phyloP scores from a whole-genome alignment of 2,113 vertebrate genomes.

The Epinephelus moara region DNA sequence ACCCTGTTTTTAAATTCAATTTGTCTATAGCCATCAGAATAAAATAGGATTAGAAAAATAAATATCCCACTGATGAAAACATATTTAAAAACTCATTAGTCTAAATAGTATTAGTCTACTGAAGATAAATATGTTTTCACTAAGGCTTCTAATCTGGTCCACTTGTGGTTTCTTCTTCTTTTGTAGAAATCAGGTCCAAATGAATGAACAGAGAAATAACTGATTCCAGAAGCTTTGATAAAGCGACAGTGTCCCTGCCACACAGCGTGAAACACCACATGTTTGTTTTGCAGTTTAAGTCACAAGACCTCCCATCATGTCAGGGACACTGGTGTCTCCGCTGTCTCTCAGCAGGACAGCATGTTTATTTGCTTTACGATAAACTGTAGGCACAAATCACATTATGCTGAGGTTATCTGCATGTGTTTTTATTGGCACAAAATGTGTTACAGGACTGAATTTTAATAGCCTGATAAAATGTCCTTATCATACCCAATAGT shows the following conservation, averaged over 20 bases:
- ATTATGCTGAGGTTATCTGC: neutral
- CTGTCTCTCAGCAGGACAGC: neutral
- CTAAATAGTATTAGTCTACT: neutral
- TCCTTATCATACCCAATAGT: neutral
- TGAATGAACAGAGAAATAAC: neutral
- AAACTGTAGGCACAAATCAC: neutral
- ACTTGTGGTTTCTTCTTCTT: neutral
- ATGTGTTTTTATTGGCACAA: neutral
- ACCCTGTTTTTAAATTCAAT: no score
- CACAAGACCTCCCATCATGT: neutral
- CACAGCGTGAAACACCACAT: neutral
- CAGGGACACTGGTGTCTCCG: neutral
- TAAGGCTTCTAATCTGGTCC: neutral
- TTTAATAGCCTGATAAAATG: constrained; percentile 6
- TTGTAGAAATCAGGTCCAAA: neutral
- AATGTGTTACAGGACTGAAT: neutral
- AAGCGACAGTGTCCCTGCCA: neutral
- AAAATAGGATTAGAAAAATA: no score
- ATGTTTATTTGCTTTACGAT: constrained; percentile 14
- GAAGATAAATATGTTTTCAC: neutral
- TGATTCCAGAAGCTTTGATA: neutral
- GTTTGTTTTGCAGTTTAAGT: constrained; percentile 5
- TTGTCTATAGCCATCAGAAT: no score
- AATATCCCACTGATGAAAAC: no score
- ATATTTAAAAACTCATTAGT: no score